Base-by-base conservation (phyloP, 2,797 vertebrate species). In the Podarcis lilfordi region DNA sequence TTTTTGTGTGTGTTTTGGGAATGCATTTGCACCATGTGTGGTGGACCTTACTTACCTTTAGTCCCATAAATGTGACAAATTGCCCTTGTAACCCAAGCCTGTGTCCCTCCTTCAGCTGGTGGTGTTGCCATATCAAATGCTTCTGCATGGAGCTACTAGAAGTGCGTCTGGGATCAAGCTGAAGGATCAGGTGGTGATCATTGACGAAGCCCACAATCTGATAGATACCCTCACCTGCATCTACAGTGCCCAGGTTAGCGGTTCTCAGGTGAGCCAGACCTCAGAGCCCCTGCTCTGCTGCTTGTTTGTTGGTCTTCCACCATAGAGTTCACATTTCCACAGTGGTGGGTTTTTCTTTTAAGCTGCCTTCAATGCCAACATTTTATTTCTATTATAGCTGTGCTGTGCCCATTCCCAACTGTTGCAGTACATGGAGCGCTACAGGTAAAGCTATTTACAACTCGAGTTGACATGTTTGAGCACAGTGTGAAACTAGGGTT, bases 141-240 rank as follows among this genome's bases (percentile, higher is more conserved):
- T 99, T 87, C 97, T 99, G 86, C 99, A 99, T 25, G 98, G 98
- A 29, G 97, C 97, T 23, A 99, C 99, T 25, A 97, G 99, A 79
- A 97, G 59, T 0, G 98, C 98, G 1, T 98, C 98, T 0, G 99
- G 99, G 19, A 96, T 99, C 96, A 98, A 97, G 92, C 97, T 99
- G 80, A 98, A 98, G 95, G 98, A 98, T 91, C 97, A 99, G 96
- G 97, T 99, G 0, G 96, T 99, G 86, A 98, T 99, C 90, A 98
- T 99, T 76, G 99, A 99, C 0, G 99, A 99, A 95, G 99, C 99
- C 0, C 99, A 99, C 96, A 99, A 99, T 94, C 98, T 99, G 74
- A 98, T 98, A 1, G 99, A 99, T 95, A 98, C 98, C 13, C 98
- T 99, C 91, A 98, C 98, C 19, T 96, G 97, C 86, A 98, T 99